Conservation (phyloP, 1,140 invertebrate species). For the Thereuonema tuberculata region DNA sequence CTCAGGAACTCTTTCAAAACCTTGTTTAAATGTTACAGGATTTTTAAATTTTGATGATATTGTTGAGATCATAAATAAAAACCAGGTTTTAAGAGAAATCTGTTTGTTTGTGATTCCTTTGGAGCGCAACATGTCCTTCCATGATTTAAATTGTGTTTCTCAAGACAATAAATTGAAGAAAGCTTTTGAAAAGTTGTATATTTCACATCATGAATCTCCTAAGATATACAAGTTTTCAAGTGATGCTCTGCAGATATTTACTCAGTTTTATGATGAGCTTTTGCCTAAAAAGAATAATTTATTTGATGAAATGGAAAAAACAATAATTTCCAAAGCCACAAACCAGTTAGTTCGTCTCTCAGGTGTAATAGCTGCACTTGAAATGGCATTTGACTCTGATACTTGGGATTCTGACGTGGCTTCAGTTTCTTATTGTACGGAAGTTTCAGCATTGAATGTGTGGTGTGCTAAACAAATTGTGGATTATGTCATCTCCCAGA, state of each 20-base stretch:
- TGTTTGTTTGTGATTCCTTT: not conserved
- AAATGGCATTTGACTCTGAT: not conserved
- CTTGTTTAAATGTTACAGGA: not conserved
- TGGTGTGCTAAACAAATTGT: not conserved
- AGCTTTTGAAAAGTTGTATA: not conserved
- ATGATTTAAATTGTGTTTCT: not conserved
- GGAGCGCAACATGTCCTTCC: not conserved
- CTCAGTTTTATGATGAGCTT: not conserved
- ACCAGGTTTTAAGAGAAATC: not conserved
- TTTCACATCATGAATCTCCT: not conserved
- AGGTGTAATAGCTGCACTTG: not conserved
- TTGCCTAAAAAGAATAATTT: not conserved
- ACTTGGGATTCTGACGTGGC: not conserved
- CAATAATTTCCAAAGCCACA: not conserved
- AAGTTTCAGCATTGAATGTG: not conserved
- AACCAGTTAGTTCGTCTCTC: not conserved
- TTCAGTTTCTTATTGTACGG: not conserved
- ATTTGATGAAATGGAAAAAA: not conserved
- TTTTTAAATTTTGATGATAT: not conserved
- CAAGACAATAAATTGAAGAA: not conserved
- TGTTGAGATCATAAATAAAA: not conserved
- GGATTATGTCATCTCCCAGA: not conserved
- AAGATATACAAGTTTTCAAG: not conserved
- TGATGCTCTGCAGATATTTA: not conserved
- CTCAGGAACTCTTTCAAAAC: not conserved